These are phyloP conservation scores for Brassicogethes aeneus DNA, from an alignment of 2,888 invertebrate species.

Conservation along the genomic window DNA sequence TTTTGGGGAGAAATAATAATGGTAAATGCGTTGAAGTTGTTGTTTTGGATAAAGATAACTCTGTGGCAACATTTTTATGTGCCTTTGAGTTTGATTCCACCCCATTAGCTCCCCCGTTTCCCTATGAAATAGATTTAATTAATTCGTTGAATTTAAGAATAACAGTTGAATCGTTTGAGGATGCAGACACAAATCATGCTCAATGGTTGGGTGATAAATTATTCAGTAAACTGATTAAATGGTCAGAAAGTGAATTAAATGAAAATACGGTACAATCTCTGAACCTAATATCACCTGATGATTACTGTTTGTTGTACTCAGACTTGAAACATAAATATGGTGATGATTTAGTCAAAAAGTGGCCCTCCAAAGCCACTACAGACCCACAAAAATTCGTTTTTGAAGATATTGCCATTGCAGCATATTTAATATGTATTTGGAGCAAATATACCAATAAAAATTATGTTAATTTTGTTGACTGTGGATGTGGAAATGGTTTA, in stretches of 20 bases:
- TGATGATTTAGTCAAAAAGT: constrained; percentile 63
- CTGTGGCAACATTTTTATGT: constrained; percentile 43
- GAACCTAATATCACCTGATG: constrained; percentile 54
- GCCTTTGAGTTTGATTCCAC: constrained; percentile 34
- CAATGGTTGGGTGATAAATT: constrained; percentile 50
- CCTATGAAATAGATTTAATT: constrained; percentile 38
- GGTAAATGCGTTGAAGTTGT: constrained; percentile 32
- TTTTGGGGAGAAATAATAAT: constrained; percentile 36
- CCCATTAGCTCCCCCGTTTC: constrained; percentile 43
- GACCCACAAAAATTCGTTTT: constrained; percentile 92
- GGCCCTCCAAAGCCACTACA: constrained; percentile 88
- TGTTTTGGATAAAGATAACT: constrained; percentile 38
- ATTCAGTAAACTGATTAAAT: constrained; percentile 53
- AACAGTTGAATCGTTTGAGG: constrained; percentile 34
- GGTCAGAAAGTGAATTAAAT: constrained; percentile 45
- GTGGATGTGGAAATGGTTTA: constrained; percentile 97
- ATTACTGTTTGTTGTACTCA: constrained; percentile 65
- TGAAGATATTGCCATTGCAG: constrained; percentile 92
- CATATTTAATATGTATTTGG: constrained; percentile 80
- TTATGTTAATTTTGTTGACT: constrained; percentile 67
- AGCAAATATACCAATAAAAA: constrained; percentile 23
- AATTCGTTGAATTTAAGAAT: constrained; percentile 34
- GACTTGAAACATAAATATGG: constrained; percentile 73
- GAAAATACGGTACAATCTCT: constrained; percentile 46
- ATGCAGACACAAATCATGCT: constrained; percentile 37